Base-by-base conservation (phyloP, 2,888 invertebrate species). In the Mechanitis messenoides region DNA sequence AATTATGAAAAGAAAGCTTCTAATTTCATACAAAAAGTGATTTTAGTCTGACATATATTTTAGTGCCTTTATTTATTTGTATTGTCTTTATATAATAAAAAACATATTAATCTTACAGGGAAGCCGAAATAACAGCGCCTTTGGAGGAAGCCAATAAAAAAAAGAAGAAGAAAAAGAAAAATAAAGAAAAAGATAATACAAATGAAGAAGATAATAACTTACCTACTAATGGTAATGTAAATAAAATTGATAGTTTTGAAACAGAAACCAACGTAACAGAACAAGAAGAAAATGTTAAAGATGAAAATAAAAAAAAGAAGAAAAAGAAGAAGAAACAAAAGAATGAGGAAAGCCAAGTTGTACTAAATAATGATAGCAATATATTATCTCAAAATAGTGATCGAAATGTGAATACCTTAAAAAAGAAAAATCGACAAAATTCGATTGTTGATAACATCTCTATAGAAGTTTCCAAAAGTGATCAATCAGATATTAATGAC, bases 91-190 rank as follows among this genome's bases (percentile, higher is more conserved):
- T 42, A 9, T 9, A 9, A 9, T 42, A 9, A 9, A 9, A 42
- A 42, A 42, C 11, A 42, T 42, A 9, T 42, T 42, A 9, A 9
- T 42, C 9, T 64, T 62, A 9, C 78, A 90, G 90, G 45, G 83
- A 85, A 60, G 89, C 84, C 33, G 85, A 87, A 69, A 71, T 85
- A 64, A 75, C 79, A 4, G 78, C 82, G 2, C 78, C 86, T 12
- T 67, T 78, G 61, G 76, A 82, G 73, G 73, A 83, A 71, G 76
- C 74, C 33, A 82, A 79, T 55, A 85, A 82, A 70, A 88, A 84
- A 72, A 83, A 84, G 67, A 86, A 83, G 72, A 86, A 83, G 74
- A 90, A 83, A 70, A 81, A 80, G 70, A 83, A 82, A 68, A 79
- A 86, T 53, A 85, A 82, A 75, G 89, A 81, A 70, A 79, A 79